These are phyloP conservation scores for Pelodiscus sinensis DNA, from an alignment of 2,113 vertebrate genomes.

Conservation along the genomic window DNA sequence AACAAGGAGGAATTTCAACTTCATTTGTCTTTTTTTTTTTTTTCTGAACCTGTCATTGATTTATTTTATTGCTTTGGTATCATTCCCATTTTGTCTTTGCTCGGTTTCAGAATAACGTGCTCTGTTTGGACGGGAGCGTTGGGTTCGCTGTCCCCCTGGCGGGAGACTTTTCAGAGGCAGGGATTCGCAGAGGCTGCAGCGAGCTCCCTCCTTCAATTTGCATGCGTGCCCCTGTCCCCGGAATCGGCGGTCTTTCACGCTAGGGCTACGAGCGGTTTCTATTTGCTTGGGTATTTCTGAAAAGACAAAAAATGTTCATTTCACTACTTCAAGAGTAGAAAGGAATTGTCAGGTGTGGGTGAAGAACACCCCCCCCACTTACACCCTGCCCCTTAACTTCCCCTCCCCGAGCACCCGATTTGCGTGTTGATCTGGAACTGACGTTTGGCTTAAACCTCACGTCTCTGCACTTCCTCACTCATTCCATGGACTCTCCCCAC, in stretches of 20 bases:
- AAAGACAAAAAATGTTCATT: constrained; percentile 6
- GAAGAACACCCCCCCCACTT: neutral
- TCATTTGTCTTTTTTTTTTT: constrained; percentile 77
- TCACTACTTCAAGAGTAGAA: neutral
- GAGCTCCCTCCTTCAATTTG: constrained; percentile 34
- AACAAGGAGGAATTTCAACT: constrained; percentile 77
- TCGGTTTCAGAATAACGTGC: neutral
- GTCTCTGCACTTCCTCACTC: neutral
- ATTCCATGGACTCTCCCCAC: neutral
- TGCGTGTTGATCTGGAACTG: neutral
- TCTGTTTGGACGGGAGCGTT: constrained; percentile 42
- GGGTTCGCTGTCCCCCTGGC: constrained; percentile 35
- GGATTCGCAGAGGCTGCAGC: constrained; percentile 56
- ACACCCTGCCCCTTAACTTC: neutral
- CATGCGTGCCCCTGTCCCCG: constrained; percentile 30
- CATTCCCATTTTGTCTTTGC: constrained; percentile 62
- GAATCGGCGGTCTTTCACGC: neutral
- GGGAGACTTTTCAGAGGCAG: constrained; percentile 43
- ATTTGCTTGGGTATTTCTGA: constrained; percentile 15
- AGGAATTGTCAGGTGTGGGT: neutral
- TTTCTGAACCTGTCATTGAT: constrained; percentile 73
- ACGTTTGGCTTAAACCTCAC: neutral
- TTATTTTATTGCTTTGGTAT: constrained; percentile 62
- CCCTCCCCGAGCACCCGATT: neutral
- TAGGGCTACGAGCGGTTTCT: constrained; percentile 39